Percentiles rank a stretch among this genome's conserved stretches.
These are phyloP conservation scores for Barbus barbus DNA, from an alignment of 2,113 vertebrate species.

Conservation along the genomic window DNA sequence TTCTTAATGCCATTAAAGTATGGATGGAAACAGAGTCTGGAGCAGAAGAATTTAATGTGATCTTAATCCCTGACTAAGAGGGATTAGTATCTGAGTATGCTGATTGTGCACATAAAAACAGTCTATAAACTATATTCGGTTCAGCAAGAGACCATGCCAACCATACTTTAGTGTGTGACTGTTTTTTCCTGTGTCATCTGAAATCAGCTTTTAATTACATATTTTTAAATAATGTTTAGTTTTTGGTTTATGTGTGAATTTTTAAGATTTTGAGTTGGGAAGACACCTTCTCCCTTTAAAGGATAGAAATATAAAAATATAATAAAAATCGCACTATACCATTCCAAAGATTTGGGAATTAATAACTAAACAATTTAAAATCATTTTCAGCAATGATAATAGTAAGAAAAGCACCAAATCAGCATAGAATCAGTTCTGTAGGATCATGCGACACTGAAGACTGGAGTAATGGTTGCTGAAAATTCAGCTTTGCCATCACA, in stretches of 20 bases:
- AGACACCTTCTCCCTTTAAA: neutral
- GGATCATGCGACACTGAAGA: neutral
- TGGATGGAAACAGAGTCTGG: neutral
- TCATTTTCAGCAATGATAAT: neutral
- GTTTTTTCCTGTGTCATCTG: neutral
- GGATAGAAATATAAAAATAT: neutral
- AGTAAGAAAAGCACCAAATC: neutral
- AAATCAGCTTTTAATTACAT: neutral
- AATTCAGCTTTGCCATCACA: neutral
- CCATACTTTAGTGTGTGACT: neutral
- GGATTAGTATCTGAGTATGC: neutral
- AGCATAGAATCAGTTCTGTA: neutral
- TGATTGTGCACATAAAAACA: neutral
- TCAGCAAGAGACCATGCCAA: neutral
- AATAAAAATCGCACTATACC: neutral
- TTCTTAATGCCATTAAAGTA: slow-evolving; percentile 7
- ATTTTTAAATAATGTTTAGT: neutral
- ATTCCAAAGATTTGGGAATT: no score
- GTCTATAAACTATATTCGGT: neutral
- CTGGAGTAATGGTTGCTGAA: neutral
- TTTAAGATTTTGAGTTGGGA: neutral
- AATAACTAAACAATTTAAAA: neutral
- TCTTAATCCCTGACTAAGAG: slow-evolving; percentile 11
- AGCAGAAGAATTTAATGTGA: neutral
- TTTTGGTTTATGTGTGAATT: neutral